phyloP scores from a whole-genome alignment of 2,113 vertebrate species.

The Cynoglossus semilaevis region DNA sequence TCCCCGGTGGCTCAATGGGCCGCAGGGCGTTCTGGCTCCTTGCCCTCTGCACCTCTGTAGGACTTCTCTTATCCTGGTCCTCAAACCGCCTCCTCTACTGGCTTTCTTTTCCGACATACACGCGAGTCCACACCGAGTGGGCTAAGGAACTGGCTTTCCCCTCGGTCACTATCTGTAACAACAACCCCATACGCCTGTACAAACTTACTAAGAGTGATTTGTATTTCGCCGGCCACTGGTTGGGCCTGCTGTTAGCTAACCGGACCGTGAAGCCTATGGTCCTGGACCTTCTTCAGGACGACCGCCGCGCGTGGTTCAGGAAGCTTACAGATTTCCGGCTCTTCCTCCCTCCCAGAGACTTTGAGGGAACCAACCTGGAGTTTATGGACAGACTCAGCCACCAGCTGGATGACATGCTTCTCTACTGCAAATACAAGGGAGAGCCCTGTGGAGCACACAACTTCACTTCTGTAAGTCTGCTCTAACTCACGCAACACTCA shows the following conservation, averaged over 20 bases:
- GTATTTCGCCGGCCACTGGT: slow-evolving; percentile 95
- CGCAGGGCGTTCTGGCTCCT: slow-evolving; percentile 89
- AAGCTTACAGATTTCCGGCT: slow-evolving; percentile 95
- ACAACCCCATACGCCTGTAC: slow-evolving; percentile 93
- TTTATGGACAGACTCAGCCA: slow-evolving; percentile 97
- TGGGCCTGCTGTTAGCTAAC: slow-evolving; percentile 90
- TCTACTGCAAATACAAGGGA: slow-evolving; percentile 95
- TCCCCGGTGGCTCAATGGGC: slow-evolving; percentile 77
- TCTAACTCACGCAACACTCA: no score
- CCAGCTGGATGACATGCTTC: slow-evolving; percentile 96
- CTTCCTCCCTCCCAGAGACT: slow-evolving; percentile 93
- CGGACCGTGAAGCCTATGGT: slow-evolving; percentile 88
- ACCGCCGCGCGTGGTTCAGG: slow-evolving; percentile 89
- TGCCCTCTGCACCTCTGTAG: slow-evolving; percentile 88
- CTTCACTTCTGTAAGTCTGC: slow-evolving; percentile 94
- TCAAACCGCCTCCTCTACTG: slow-evolving; percentile 92
- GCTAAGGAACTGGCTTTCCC: slow-evolving; percentile 92
- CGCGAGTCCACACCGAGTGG: slow-evolving; percentile 90
- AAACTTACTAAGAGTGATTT: slow-evolving; percentile 96
- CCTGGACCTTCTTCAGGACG: slow-evolving; percentile 87
- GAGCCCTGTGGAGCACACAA: slow-evolving; percentile 93
- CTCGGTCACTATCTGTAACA: slow-evolving; percentile 95
- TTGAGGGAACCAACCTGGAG: slow-evolving; percentile 92
- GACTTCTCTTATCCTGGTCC: slow-evolving; percentile 92
- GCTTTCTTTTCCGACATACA: slow-evolving; percentile 94